These are phyloP conservation scores for Cetonia aurata DNA, from an alignment of 2,888 invertebrate species.

Conservation along the genomic window DNA sequence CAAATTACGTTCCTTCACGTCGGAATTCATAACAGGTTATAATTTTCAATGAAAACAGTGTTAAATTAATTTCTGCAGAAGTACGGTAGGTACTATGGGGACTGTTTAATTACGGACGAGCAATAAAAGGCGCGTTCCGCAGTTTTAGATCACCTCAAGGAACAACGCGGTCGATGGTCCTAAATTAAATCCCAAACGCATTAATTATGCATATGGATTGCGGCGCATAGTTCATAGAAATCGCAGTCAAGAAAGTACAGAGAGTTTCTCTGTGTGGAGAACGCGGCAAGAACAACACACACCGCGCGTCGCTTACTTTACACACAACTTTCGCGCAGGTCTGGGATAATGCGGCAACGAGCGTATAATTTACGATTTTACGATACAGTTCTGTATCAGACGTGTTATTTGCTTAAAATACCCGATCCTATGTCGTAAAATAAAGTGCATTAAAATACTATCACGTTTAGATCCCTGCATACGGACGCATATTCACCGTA, in stretches of 20 bases:
- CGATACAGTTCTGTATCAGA: slow-evolving; percentile 40
- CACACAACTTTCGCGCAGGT: background rate
- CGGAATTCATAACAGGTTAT: slow-evolving; percentile 24
- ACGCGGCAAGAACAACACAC: slow-evolving; percentile 22
- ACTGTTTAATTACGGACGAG: slow-evolving; percentile 22
- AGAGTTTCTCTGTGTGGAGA: slow-evolving; percentile 13
- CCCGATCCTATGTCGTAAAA: slow-evolving; percentile 40
- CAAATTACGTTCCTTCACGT: slow-evolving; percentile 25
- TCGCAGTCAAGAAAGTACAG: slow-evolving; percentile 32
- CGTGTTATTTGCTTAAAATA: slow-evolving; percentile 43
- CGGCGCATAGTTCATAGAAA: slow-evolving; percentile 25
- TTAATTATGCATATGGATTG: slow-evolving; percentile 33
- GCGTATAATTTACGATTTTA: slow-evolving; percentile 39
- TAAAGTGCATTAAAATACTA: slow-evolving; percentile 42
- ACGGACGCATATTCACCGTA: background rate
- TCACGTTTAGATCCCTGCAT: slow-evolving; percentile 19
- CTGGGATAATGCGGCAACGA: slow-evolving; percentile 35
- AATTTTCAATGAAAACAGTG: slow-evolving; percentile 25
- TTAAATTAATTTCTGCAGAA: slow-evolving; percentile 17
- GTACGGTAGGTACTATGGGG: background rate
- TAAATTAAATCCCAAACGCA: slow-evolving; percentile 34
- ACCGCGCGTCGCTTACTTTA: background rate
- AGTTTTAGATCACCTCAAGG: slow-evolving; percentile 36
- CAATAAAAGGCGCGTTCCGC: slow-evolving; percentile 24
- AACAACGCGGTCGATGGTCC: slow-evolving; percentile 31